phyloP scores from a whole-genome alignment of 2,888 invertebrate species.

The Invenusta paracnida region DNA sequence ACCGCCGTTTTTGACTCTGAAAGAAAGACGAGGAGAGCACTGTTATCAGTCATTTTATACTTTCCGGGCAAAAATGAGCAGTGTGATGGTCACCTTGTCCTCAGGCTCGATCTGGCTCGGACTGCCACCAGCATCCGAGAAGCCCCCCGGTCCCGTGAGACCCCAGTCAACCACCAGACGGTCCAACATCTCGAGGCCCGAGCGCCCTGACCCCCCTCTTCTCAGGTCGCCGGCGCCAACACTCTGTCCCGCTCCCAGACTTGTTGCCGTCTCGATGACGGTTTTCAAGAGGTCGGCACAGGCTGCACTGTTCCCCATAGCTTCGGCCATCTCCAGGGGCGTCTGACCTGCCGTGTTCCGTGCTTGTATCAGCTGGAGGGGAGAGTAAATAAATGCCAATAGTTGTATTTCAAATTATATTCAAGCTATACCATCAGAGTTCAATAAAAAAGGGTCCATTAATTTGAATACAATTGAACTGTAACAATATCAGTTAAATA shows the following conservation, averaged over 20 bases:
- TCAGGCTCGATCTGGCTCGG: no score
- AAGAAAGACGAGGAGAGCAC: background rate
- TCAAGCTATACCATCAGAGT: no score
- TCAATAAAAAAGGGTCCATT: no score
- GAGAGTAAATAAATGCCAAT: background rate
- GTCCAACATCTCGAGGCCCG: background rate
- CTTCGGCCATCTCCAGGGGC: background rate
- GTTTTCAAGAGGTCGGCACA: background rate
- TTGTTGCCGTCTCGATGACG: background rate
- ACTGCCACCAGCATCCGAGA: background rate
- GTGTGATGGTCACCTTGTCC: no score
- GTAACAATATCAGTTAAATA: no score
- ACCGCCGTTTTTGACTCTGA: background rate
- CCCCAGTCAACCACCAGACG: conserved; percentile 9
- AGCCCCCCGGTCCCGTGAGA: background rate
- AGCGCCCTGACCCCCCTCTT: background rate
- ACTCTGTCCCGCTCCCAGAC: background rate
- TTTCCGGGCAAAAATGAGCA: no score
- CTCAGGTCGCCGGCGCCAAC: background rate
- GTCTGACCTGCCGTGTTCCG: background rate
- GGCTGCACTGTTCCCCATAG: background rate
- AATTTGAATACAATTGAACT: no score
- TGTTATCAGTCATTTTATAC: no score
- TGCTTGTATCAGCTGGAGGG: background rate
- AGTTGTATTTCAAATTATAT: background rate